Base-by-base conservation (phyloP, 1,140 invertebrate genomes). In the Sitodiplosis mosellana region DNA sequence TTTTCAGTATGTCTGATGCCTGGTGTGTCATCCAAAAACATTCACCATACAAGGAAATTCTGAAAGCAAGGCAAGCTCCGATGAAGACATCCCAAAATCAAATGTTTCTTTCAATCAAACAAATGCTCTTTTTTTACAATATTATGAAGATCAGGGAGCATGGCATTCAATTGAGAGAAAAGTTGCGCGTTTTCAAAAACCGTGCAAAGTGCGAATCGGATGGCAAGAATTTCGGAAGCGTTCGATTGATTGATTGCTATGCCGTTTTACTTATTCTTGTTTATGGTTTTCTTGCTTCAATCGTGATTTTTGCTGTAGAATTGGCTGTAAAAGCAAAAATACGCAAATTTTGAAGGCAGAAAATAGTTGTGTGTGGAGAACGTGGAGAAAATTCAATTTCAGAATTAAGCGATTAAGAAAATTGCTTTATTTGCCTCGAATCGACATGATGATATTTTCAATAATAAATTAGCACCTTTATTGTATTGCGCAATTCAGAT, bases 11-110 rank as follows among this genome's bases (percentile, higher is more conserved):
- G 0, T 62, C 71, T 2, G 66, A 75, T 54, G 75, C 77, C 0
- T 71, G 70, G 60, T 50, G 76, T 12, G 69, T 69, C 0, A 66
- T 78, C 1, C 67, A 68, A 49, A 72, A 70, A 49, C 65, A 74
- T 47, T 74, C 74, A 0, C 72, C 75, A 0, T 79, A 71, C 49
- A 68, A 67, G 49, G 75, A 79, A 56, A 67, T 77, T 49, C 64
- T 79, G 10, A 74, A 73, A 63, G 70, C 74, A 52, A 70, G 72
- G 76, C 77, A 61, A 18, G 41, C 20, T 8, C 11, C n/a, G n/a
- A n/a, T n/a, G n/a, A n/a, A n/a, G n/a, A n/a, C n/a, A n/a, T 27
- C 10, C 27, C 10, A 27, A 27, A 27, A 10, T 27, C 27, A 10
- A 27, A 5, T 27, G 27, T 5, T 27, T 27, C 3, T 27, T 27